Evolutionary conservation across 2,888 invertebrate species (phyloP), one percentile per base, ranked within the genome.

Genomic region (Calameuta pallipes): DNA sequence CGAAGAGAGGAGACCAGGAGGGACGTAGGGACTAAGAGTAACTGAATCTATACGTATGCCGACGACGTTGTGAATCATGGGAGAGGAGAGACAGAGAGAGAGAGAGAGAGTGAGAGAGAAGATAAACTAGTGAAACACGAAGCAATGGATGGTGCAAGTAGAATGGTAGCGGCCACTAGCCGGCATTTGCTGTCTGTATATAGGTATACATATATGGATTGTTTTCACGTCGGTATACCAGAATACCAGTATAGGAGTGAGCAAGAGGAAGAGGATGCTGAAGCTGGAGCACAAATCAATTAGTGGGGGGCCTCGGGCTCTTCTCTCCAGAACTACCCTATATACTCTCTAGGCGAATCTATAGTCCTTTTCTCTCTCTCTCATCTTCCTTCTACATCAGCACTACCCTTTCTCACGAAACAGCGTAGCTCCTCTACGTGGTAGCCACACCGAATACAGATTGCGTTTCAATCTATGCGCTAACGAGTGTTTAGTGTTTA

Each of bases 401-500:
- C 84, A 84, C 85, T 83, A 85, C 85, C 74, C 75, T 75, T 74
- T 79, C 80, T 76, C 80, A 75, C 36, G 78, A 73, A 77, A 73
- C 76, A 81, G 79, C 79, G 71, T 71, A 71, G 31, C 84, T 81
- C 81, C 80, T 78, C 80, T 82, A 82, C 82, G 81, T 83, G 83
- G 77, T 82, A 81, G 82, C 78, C 81, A 41, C 79, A 76, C 78
- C 81, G 79, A 82, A 82, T 74, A 37, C 35, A 76, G 69, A 90
- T 90, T 90, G 88, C 88, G 89, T 90, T 90, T 90, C 90, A 90
- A 90, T 90, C 90, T 89, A 90, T 90, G 89, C 88, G 84, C 88
- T 90, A 90, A 90, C 90, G 89, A 90, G 88, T 90, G 90, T 90
- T 90, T 90, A 90, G 90, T 90, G 90, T 89, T 90, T 89, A 90